Evolutionary conservation across 1,140 invertebrate species (phyloP), one percentile per base, ranked within the genome.

Genomic region (Pogonomyrmex barbatus): DNA sequence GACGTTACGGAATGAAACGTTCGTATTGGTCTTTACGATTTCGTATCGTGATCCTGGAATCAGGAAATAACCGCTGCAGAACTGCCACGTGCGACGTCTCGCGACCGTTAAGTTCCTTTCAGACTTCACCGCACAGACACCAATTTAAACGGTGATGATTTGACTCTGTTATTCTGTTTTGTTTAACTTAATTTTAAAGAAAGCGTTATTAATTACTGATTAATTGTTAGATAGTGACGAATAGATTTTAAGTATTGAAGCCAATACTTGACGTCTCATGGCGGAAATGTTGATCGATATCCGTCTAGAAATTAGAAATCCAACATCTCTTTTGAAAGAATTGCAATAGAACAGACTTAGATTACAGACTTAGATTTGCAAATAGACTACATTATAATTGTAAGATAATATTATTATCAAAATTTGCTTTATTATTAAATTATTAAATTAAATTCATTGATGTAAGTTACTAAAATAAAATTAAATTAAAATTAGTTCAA

Each of bases 1-100:
- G 62, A 54, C 54, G 5, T 77, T 71, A 70, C 47, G 14, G 6
- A 87, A 87, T 87, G 24, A 54, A 24, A 60, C 12, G 42, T 78
- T 89, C 42, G 30, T 71, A 36, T 30, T 33, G 17, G 54, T 52
- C 67, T 86, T 87, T 79, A 79, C 30, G 62, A 85, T 87, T 84
- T 89, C 54, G 39, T 47, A 60, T 50, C 63, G 58, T 39, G 30
- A 79, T 67, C 54, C n/a, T n/a, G 39, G 8, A 50, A 52, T 50
- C n/a, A 45, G 63, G 47, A 68, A 81, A 52, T 71, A 33, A 67
- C 36, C 47, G 24, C 36, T 33, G 4, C 6, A 24, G 2, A 14
- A n/a, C 3, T 77, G 42, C 8, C 24, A 77, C 56, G 39, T 62
- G 45, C 14, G 17, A 73, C 33, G 10, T 75, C 39, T 75, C 30